Evolutionary conservation across 2,888 invertebrate species (phyloP).

Genomic region (Euspilapteryx auroguttella): DNA sequence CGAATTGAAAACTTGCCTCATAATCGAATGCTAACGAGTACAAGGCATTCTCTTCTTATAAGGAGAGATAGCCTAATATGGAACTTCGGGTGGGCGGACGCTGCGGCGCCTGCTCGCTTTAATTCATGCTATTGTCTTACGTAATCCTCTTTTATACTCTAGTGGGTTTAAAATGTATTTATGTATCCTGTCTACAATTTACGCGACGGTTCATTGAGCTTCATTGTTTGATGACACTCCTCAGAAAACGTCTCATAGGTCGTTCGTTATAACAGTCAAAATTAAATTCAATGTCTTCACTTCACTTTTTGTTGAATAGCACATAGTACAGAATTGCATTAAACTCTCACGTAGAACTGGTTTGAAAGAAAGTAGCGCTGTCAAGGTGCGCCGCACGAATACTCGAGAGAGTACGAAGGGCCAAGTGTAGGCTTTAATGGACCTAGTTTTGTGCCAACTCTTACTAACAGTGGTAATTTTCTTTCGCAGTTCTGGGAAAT

Average conservation of each 20-base stretch:
- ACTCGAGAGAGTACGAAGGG: neutral
- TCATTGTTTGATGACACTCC: no score
- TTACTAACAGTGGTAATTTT: no score
- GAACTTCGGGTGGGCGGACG: conserved; percentile 34
- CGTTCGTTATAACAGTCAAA: no score
- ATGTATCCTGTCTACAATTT: conserved; percentile 37
- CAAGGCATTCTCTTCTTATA: conserved; percentile 41
- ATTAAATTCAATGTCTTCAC: no score
- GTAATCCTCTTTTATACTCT: conserved; percentile 25
- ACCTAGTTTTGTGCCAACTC: conserved; percentile 66
- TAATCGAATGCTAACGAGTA: conserved; percentile 21
- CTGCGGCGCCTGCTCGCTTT: conserved; percentile 20
- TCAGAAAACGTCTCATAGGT: no score
- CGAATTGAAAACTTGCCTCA: conserved; percentile 20
- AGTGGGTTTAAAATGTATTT: conserved; percentile 30
- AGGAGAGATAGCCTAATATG: conserved; percentile 37
- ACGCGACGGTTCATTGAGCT: conserved; percentile 37
- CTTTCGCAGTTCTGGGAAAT: conserved; percentile 88
- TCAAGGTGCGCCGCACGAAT: neutral
- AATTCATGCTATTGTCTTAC: conserved; percentile 39
- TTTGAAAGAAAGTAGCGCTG: no score
- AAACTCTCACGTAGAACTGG: neutral
- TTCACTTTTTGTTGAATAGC: neutral
- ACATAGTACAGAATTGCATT: neutral
- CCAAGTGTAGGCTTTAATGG: conserved; percentile 1